Evolutionary conservation across 2,888 invertebrate species (phyloP), one percentile per base, ranked within the genome.

Genomic region (Nomada goodeniana): DNA sequence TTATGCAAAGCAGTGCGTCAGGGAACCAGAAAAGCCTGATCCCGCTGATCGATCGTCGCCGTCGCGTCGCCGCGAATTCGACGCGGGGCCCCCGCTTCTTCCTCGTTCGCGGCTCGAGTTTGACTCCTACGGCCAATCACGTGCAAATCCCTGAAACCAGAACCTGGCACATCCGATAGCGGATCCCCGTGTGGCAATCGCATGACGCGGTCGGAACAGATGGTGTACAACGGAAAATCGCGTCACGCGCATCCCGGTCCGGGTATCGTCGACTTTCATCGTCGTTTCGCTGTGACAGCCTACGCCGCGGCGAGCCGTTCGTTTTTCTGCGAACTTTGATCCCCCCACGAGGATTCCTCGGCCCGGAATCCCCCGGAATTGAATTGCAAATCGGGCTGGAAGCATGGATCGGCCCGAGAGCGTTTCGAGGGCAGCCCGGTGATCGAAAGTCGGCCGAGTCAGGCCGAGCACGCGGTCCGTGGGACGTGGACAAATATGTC

Each of bases 11-110:
- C 67, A 82, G 73, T 36, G 53, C 47, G 60, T 47, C 76, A 29
- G 26, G 29, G 65, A 83, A 82, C 70, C 82, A 67, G 82, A 82
- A 74, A 82, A 82, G 77, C 82, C 82, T 74, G 77, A 82, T 83
- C 53, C 63, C 29, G n/a, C 44, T 69, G 82, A 82, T 82, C 76
- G 82, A 76, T 73, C 69, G 20, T 23, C 7, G 13, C 23, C 55
- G 63, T 61, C 64, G 70, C 55, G 63, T 61, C 64, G 70, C 70
- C 15, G 50, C 68, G 65, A 80, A 81, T 81, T 80, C 69, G 72
- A 23, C 26, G 15, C 13, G 69, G 36, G 15, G 47, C 10, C n/a
- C 3, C 11, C 15, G 15, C 57, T 57, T 55, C 67, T 67, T 63
- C 42, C 61, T 44, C 29, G 2, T 55, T 59, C 64, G 36, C 55